Conservation (phyloP, 30 jellyfish, hydroid and myxozoan species). For the Turritopsis rubra region DNA sequence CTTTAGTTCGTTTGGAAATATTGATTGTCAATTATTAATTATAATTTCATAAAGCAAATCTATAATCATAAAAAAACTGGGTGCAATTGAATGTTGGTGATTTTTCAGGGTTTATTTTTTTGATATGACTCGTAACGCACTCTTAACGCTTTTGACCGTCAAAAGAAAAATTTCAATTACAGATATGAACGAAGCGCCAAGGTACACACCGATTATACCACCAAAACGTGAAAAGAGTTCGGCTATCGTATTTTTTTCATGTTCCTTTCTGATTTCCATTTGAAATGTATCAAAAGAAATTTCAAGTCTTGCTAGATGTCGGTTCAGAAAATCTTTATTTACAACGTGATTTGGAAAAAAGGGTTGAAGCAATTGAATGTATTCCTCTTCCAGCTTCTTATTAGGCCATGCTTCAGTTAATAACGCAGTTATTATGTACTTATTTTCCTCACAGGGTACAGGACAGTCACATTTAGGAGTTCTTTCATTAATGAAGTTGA, state of each 20-base stretch:
- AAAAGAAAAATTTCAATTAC: neutral
- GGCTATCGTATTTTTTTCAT: neutral
- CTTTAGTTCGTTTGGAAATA: too few relatives aligned
- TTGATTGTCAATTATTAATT: too few relatives aligned
- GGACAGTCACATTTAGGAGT: slow-evolving; percentile 41
- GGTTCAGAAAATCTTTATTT: neutral
- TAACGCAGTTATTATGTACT: slow-evolving; percentile 14
- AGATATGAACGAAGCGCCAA: neutral
- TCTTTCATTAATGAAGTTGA: neutral
- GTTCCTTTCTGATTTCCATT: neutral
- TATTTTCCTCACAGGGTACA: slow-evolving; percentile 57
- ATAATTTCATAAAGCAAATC: too few relatives aligned
- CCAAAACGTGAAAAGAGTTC: neutral
- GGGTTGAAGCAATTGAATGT: neutral
- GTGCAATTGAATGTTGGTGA: neutral
- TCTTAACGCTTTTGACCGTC: neutral
- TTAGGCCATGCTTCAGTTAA: neutral
- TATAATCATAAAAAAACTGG: too few relatives aligned
- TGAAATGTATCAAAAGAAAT: neutral
- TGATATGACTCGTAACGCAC: neutral
- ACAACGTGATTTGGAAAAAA: neutral
- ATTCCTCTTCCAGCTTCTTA: neutral
- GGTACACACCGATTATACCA: slow-evolving; percentile 4
- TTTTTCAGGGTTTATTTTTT: neutral
- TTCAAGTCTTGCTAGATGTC: neutral